Conservation (phyloP, 2,113 vertebrate species). For the Progne subis region DNA sequence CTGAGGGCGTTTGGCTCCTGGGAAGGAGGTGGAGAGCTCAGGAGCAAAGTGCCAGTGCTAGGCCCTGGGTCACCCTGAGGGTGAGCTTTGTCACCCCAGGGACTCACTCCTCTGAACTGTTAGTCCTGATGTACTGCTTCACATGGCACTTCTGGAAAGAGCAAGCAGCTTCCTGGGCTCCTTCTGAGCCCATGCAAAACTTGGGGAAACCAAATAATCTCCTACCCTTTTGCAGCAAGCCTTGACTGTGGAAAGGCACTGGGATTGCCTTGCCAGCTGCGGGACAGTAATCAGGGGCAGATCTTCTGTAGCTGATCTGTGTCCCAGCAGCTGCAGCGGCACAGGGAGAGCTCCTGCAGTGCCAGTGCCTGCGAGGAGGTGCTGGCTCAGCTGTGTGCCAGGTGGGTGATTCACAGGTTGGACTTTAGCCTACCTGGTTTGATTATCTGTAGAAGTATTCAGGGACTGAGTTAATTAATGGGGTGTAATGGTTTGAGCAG, state of each 20-base stretch:
- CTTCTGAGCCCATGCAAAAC: not conserved
- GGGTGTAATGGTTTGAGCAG: not conserved
- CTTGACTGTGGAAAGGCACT: not conserved
- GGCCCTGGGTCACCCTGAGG: fast-evolving
- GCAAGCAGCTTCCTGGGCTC: not conserved
- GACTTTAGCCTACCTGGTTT: not conserved
- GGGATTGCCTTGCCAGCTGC: not conserved
- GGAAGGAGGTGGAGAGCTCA: not conserved
- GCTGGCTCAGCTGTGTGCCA: not conserved
- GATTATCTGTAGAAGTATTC: not conserved
- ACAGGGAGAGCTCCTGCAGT: not conserved
- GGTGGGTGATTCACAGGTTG: not conserved
- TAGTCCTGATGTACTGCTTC: not conserved
- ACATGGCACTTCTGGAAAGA: not conserved
- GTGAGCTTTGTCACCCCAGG: not conserved
- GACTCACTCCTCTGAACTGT: not conserved
- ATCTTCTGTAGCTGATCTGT: not conserved
- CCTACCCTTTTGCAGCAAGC: not conserved
- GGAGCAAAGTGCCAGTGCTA: not conserved
- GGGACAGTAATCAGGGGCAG: not conserved
- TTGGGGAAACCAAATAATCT: not conserved
- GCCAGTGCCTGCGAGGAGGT: not conserved
- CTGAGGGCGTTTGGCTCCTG: not conserved
- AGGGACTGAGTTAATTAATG: not conserved
- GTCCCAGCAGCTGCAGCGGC: not conserved